phyloP scores from a whole-genome alignment of 2,113 vertebrate genomes.

The Chrysemys picta region DNA sequence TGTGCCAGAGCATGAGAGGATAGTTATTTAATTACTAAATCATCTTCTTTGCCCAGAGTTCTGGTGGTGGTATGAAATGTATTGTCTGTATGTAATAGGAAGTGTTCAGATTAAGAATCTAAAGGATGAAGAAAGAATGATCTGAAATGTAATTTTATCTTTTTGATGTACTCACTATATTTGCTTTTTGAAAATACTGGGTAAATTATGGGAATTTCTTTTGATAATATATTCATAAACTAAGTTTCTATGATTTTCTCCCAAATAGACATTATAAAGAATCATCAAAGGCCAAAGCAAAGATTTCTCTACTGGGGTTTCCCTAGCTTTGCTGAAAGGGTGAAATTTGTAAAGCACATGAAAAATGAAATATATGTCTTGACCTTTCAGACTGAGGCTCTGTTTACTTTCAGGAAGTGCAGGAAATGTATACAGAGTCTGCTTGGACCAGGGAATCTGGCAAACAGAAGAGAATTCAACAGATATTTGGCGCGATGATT shows the following conservation, averaged over 20 bases:
- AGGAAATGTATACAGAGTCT: slow-evolving; percentile 86
- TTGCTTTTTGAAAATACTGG: slow-evolving; percentile 10
- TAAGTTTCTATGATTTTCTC: background rate
- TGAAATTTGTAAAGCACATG: background rate
- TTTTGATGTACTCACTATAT: background rate
- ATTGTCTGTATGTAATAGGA: background rate
- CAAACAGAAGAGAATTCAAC: slow-evolving; percentile 85
- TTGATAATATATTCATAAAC: slow-evolving; percentile 33
- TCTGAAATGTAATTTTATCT: background rate
- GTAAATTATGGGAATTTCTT: slow-evolving; percentile 6
- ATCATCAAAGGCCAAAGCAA: background rate
- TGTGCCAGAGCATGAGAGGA: background rate
- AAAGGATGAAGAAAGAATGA: background rate
- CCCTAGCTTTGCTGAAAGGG: background rate
- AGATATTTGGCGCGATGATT: slow-evolving; percentile 86
- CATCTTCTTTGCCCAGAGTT: background rate
- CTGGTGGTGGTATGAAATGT: background rate
- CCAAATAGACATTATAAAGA: slow-evolving; percentile 46
- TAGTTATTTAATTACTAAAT: background rate
- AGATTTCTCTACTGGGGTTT: slow-evolving; percentile 18
- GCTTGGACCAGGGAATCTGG: slow-evolving; percentile 88
- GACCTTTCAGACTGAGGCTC: slow-evolving; percentile 70
- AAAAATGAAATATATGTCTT: slow-evolving; percentile 52
- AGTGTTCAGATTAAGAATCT: background rate
- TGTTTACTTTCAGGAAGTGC: slow-evolving; percentile 85